These are phyloP conservation scores for Graptemys geographica DNA, from an alignment of 2,797 vertebrate genomes.

Conservation along the genomic window DNA sequence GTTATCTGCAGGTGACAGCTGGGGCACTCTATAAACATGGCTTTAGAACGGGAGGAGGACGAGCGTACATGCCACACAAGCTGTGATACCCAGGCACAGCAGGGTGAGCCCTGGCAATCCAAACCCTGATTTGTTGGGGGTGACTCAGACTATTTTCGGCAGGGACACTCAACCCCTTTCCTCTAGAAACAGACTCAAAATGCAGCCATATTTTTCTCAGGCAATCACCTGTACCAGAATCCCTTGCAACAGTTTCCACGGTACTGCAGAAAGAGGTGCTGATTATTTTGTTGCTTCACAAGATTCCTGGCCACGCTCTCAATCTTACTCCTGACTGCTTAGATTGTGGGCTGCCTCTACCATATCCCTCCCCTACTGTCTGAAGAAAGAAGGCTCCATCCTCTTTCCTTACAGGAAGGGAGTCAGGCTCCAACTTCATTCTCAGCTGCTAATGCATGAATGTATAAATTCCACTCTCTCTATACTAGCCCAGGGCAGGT, in stretches of 20 bases:
- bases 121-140: fast-evolving
- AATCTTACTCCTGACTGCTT: not conserved
- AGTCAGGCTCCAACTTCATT: not conserved
- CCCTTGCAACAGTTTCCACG: not conserved
- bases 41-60: not conserved
- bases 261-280: not conserved
- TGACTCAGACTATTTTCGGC: not conserved
- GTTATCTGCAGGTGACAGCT: not conserved
- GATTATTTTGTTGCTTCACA: not conserved
- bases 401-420: fast-evolving
- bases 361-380: not conserved
- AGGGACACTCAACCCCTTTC: not conserved
- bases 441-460: not conserved
- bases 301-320: not conserved
- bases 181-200: not conserved
- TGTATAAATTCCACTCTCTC: not conserved
- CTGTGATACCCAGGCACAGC: fast-evolving
- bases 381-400: fast-evolving
- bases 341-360: fast-evolving
- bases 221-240: not conserved
- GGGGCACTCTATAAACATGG: not conserved
- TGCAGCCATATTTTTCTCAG: not conserved
- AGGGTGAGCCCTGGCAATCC: not conserved
- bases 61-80: not conserved
- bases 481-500: not conserved